Evolutionary conservation across 2,888 invertebrate genomes (phyloP).

Genomic region (Tuberolachnus salignus): DNA sequence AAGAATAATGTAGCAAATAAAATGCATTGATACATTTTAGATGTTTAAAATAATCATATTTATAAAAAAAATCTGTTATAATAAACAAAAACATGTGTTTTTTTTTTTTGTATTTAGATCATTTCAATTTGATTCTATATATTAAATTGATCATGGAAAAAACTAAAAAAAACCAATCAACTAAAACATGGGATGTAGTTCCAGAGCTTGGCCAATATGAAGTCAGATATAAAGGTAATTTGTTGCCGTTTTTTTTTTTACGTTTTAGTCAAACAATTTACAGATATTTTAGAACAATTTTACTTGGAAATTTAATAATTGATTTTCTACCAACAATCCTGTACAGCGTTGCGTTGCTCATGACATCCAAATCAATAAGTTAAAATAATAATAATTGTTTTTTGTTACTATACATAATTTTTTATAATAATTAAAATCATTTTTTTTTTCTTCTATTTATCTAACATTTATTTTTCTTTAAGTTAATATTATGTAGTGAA

Average conservation of each 20-base stretch:
- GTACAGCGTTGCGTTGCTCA: no score
- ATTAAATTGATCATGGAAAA: not conserved
- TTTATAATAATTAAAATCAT: no score
- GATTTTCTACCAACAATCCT: no score
- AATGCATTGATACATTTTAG: not conserved
- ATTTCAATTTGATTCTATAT: not conserved
- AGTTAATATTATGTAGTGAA: no score
- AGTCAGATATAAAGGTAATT: slow-evolving; percentile 45
- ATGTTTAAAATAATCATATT: not conserved
- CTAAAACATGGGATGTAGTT: slow-evolving; percentile 16
- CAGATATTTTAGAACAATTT: not conserved
- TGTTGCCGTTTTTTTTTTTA: not conserved
- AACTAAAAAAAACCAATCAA: not conserved
- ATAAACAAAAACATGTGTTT: slow-evolving; percentile 3
- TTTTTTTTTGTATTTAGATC: slow-evolving; percentile 15
- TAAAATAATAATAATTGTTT: no score
- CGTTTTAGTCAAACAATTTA: not conserved
- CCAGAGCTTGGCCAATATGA: slow-evolving; percentile 40
- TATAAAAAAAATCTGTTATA: not conserved
- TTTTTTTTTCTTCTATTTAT: no score
- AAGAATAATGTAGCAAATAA: slow-evolving; percentile 6
- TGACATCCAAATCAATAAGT: no score
- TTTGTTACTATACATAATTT: no score
- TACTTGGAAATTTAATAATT: no score
- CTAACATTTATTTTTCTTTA: no score